These are phyloP conservation scores for Phalacrocorax brasilianus DNA, from an alignment of 2,113 vertebrate genomes.

Conservation along the genomic window DNA sequence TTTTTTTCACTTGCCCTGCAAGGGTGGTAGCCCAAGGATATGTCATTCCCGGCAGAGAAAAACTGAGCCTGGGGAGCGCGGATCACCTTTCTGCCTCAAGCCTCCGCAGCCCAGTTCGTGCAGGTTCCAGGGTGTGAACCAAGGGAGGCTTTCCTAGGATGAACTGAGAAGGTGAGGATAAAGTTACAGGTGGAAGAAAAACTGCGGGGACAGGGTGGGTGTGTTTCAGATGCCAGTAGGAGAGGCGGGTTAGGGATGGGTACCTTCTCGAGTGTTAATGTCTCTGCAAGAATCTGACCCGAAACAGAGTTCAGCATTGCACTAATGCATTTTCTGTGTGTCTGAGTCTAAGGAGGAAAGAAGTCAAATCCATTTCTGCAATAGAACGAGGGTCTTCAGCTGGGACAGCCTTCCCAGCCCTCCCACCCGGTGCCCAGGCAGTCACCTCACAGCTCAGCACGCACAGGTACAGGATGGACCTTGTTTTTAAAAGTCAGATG, in stretches of 20 bases:
- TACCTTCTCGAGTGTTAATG: neutral
- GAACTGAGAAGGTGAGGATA: neutral
- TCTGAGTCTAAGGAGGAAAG: neutral
- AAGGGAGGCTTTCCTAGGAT: neutral
- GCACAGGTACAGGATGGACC: neutral
- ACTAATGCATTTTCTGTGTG: neutral
- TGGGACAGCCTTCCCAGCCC: neutral
- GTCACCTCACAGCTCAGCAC: neutral
- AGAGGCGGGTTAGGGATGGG: neutral
- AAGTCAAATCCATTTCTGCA: neutral
- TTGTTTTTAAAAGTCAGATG: neutral
- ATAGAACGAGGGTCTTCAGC: neutral
- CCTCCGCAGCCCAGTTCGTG: accelerated
- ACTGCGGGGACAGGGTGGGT: neutral
- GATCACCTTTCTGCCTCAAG: neutral
- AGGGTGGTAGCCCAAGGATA: neutral
- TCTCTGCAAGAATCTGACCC: neutral
- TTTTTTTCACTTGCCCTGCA: neutral
- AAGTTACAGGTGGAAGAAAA: neutral
- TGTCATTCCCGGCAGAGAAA: neutral
- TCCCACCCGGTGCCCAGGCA: neutral
- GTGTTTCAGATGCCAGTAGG: neutral
- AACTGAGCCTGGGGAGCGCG: neutral
- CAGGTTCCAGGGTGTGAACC: neutral
- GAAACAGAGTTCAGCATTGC: neutral